phyloP scores from a whole-genome alignment of 2,888 invertebrate species.

The Xanthorhoe designata region DNA sequence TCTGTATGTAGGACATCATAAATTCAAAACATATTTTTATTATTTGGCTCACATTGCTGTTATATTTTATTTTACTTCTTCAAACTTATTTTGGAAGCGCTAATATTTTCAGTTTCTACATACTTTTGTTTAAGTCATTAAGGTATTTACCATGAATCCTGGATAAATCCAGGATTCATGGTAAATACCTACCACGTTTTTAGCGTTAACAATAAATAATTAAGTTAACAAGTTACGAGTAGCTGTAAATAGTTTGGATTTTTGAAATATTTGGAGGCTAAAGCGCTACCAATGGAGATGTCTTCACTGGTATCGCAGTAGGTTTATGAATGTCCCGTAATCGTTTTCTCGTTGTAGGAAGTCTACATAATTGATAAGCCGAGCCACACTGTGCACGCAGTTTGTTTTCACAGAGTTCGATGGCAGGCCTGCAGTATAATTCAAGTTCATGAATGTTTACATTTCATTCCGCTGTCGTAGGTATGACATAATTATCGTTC shows the following conservation, averaged over 20 bases:
- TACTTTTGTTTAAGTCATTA: background rate
- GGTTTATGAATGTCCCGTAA: background rate
- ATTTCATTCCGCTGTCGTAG: constrained; percentile 52
- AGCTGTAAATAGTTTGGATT: background rate
- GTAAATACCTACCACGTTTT: too few relatives aligned
- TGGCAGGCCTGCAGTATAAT: constrained; percentile 37
- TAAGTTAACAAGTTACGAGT: too few relatives aligned
- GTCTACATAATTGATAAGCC: background rate
- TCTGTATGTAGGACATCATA: constrained; percentile 5
- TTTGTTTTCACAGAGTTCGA: constrained; percentile 32
- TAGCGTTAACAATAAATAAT: too few relatives aligned
- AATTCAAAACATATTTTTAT: constrained; percentile 15
- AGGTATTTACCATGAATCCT: too few relatives aligned
- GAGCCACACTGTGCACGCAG: background rate
- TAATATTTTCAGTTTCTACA: background rate
- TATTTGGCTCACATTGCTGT: constrained; percentile 1
- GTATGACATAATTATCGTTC: constrained; percentile 64
- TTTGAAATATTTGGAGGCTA: background rate
- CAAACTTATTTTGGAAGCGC: background rate
- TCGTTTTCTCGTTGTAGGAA: background rate
- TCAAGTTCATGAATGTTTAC: constrained; percentile 59
- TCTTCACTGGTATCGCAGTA: too few relatives aligned
- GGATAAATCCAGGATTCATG: too few relatives aligned
- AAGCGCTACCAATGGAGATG: background rate
- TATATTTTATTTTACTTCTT: background rate